A percentile compares a stretch with the other conserved stretches of the same genome.
phyloP scores from a whole-genome alignment of 2,113 vertebrate genomes.

The Lagopus muta region DNA sequence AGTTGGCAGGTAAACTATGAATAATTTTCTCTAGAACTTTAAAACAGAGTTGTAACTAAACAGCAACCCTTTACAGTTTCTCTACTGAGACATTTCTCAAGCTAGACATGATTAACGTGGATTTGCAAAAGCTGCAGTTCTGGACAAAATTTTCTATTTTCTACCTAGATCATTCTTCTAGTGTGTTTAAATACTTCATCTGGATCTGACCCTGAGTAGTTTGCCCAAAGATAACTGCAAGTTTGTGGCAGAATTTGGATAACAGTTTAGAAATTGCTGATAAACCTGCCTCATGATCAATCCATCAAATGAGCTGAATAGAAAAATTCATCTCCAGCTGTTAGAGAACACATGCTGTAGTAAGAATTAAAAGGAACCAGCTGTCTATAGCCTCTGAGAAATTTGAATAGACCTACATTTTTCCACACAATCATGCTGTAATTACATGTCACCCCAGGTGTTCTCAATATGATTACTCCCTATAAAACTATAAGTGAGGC shows the following conservation, averaged over 20 bases:
- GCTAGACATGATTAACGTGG: not conserved
- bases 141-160: not conserved
- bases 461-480: constrained; percentile 71
- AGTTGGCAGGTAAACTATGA: not conserved
- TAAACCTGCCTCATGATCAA: constrained; percentile 64
- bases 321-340: constrained; percentile 56
- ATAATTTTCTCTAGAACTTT: not conserved
- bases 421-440: constrained; percentile 72
- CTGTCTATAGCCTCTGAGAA: constrained; percentile 68
- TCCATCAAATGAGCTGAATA: constrained; percentile 62
- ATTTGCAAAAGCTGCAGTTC: not conserved
- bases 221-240: constrained; percentile 24
- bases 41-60: not conserved
- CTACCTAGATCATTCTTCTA: not conserved
- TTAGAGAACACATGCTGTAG: constrained; percentile 65
- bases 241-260: constrained; percentile 44
- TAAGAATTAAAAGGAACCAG: constrained; percentile 73
- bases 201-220: not conserved
- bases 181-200: not conserved
- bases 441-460: constrained; percentile 75
- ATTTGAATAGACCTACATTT: constrained; percentile 73
- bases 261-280: constrained; percentile 65
- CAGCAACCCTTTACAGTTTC: not conserved
- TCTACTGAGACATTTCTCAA: not conserved
- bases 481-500: constrained; percentile 50